phyloP scores from a whole-genome alignment of 37 sponge, comb jelly and placozoan genomes.

The Oscarella lobularis region DNA sequence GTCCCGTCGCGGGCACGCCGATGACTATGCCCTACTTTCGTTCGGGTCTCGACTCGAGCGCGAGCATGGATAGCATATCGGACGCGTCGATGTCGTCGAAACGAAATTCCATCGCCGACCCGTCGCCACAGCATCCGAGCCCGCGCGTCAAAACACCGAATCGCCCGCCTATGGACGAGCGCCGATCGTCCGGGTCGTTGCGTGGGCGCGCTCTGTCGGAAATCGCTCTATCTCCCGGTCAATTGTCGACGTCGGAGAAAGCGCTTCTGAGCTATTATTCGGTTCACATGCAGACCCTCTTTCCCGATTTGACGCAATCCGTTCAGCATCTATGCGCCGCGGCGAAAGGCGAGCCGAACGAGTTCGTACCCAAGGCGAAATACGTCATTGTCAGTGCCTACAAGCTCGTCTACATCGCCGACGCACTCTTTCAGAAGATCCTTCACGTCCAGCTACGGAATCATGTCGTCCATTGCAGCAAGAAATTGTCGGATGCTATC shows the following conservation, averaged over 20 bases:
- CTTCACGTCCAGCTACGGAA: conserved; percentile 39
- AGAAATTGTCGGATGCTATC: conserved; percentile 42
- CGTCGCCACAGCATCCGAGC: too few relatives aligned
- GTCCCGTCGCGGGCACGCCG: too few relatives aligned
- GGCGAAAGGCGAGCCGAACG: conserved; percentile 29
- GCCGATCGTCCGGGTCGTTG: neutral
- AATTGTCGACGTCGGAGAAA: neutral
- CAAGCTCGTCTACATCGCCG: conserved; percentile 67
- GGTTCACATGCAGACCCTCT: conserved; percentile 47
- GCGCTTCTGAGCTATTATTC: conserved; percentile 30
- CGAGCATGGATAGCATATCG: neutral
- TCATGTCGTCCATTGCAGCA: conserved; percentile 35
- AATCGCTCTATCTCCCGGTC: neutral
- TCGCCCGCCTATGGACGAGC: neutral
- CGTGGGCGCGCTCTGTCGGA: neutral
- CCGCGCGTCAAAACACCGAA: neutral
- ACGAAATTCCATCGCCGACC: neutral
- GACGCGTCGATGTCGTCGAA: neutral
- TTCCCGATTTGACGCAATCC: conserved; percentile 37
- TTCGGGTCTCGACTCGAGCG: neutral
- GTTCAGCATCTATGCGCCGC: conserved; percentile 17
- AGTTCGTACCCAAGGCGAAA: conserved; percentile 58
- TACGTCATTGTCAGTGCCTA: conserved; percentile 51
- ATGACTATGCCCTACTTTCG: neutral
- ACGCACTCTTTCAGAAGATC: conserved; percentile 67